These are phyloP conservation scores for Spodoptera frugiperda DNA, from an alignment of 1,140 invertebrate species.

Conservation along the genomic window DNA sequence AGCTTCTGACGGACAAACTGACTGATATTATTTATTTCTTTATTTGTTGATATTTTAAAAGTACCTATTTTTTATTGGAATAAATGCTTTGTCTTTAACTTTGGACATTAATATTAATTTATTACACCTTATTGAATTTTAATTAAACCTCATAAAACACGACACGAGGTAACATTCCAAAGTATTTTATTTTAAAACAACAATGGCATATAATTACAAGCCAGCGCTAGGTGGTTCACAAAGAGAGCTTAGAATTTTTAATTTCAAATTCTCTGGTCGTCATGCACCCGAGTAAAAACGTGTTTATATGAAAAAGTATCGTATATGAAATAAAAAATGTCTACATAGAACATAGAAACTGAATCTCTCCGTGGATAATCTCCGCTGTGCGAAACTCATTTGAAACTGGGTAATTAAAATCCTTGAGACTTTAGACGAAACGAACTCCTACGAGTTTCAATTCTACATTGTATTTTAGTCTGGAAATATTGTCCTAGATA, in stretches of 20 bases:
- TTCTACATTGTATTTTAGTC: constrained; percentile 9
- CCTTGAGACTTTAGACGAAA: constrained; percentile 20
- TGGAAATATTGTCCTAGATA: background rate
- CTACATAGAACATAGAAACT: constrained; percentile 8
- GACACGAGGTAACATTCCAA: background rate
- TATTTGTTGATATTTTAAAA: no score
- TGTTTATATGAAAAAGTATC: constrained; percentile 15
- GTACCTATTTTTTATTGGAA: no score
- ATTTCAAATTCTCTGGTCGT: constrained; percentile 19
- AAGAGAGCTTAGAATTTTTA: constrained; percentile 31
- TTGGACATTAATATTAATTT: no score
- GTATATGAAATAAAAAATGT: constrained; percentile 6
- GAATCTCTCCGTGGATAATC: constrained; percentile 2
- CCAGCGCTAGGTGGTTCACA: background rate
- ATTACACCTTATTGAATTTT: no score
- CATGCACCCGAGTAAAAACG: background rate
- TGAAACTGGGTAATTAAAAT: constrained; percentile 38
- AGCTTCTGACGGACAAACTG: no score
- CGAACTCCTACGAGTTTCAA: constrained; percentile 25
- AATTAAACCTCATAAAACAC: no score
- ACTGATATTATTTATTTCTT: no score
- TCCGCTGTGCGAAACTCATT: constrained; percentile 19
- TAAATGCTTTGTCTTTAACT: no score
- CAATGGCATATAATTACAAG: constrained; percentile 10
- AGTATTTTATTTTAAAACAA: background rate